Conservation (phyloP, 1,140 invertebrate species). For the Lanistes nyassanus region DNA sequence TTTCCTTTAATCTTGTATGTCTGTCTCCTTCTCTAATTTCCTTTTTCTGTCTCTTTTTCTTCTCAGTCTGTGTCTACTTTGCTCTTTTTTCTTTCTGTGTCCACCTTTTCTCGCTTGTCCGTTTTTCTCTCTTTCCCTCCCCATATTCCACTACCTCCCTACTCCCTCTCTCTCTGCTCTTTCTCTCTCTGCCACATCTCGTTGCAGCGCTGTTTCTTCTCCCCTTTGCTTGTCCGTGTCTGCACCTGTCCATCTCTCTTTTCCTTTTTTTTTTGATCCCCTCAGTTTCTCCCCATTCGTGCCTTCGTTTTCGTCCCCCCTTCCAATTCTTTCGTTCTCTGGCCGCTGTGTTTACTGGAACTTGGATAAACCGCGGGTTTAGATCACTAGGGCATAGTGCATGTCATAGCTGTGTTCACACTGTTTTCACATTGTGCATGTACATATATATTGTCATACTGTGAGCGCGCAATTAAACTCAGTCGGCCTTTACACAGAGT, state of each 20-base stretch:
- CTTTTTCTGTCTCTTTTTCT: background rate
- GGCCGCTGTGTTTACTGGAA: too few relatives aligned
- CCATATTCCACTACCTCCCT: too few relatives aligned
- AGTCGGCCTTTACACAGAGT: constrained; percentile 8
- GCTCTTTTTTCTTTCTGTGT: background rate
- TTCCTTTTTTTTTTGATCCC: background rate
- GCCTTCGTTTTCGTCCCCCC: background rate
- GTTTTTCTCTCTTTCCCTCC: too few relatives aligned
- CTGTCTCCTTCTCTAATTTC: too few relatives aligned
- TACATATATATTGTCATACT: background rate
- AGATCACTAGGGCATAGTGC: too few relatives aligned
- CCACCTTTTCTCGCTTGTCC: background rate
- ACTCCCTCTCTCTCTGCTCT: constrained; percentile 2
- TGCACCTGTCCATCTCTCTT: background rate
- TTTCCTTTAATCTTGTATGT: too few relatives aligned
- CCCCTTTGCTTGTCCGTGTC: background rate
- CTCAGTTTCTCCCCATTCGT: background rate
- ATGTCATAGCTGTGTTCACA: background rate
- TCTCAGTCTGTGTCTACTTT: background rate
- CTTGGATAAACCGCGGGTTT: too few relatives aligned
- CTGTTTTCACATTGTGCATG: background rate
- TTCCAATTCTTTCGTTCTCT: background rate
- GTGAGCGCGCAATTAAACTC: background rate
- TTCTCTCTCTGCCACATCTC: background rate
- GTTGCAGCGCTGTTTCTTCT: background rate